These are phyloP conservation scores for Beris morrisii DNA, from an alignment of 2,888 invertebrate genomes.

Conservation along the genomic window DNA sequence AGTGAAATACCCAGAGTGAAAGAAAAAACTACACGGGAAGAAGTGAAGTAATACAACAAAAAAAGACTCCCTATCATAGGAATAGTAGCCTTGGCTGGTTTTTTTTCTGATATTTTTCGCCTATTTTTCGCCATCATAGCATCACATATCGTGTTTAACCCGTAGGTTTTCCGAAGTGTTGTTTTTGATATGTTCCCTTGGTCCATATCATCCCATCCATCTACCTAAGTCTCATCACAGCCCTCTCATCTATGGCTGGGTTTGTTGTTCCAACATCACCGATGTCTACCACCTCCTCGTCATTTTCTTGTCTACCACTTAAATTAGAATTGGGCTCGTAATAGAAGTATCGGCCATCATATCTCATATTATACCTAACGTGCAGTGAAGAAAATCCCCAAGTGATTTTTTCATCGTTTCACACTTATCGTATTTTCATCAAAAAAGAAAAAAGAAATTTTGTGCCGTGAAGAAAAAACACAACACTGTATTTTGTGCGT, in stretches of 20 bases:
- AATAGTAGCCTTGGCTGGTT: background rate
- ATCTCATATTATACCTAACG: conserved; percentile 8
- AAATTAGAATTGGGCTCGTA: conserved; percentile 2
- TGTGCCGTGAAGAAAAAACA: too few species aligned
- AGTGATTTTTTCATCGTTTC: conserved; percentile 24
- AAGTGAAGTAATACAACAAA: background rate
- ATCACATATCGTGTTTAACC: too few species aligned
- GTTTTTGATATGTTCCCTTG: background rate
- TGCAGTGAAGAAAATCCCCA: conserved; percentile 11
- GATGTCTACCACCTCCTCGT: conserved; percentile 1
- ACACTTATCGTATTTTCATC: conserved; percentile 6
- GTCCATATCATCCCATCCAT: conserved; percentile 2
- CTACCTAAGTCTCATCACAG: background rate
- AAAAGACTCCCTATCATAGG: background rate
- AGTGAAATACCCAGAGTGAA: background rate
- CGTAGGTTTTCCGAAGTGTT: too few species aligned
- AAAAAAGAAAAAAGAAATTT: too few species aligned
- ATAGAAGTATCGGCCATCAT: conserved; percentile 16
- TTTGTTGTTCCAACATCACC: background rate
- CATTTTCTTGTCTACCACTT: conserved; percentile 8
- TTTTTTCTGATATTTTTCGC: too few species aligned
- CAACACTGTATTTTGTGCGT: too few species aligned
- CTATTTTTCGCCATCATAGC: too few species aligned
- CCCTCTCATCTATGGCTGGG: background rate
- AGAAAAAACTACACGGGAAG: background rate